A percentile compares a stretch with the other conserved stretches of the same genome.
phyloP scores from a whole-genome alignment of 53 echinoderm and acorn worm genomes.

The Astropecten irregularis region DNA sequence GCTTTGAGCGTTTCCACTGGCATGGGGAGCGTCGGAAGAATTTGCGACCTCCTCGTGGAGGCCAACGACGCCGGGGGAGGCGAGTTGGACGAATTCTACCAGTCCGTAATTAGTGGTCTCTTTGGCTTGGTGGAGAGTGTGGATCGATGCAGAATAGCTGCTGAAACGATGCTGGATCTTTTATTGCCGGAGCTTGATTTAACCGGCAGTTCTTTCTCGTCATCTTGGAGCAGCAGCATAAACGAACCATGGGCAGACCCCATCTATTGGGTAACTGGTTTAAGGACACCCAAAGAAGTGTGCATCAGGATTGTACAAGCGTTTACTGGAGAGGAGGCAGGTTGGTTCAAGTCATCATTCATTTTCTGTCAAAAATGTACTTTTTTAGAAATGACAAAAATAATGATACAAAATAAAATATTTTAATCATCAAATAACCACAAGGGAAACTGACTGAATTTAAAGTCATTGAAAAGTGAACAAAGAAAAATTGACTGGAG shows the following conservation, averaged over 20 bases:
- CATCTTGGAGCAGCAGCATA: background rate
- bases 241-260: background rate
- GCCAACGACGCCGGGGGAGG: constrained; percentile 29
- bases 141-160: constrained; percentile 50
- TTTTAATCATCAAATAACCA: too few species aligned
- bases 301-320: constrained; percentile 62
- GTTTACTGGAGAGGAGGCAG: constrained; percentile 69
- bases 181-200: background rate
- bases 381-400: too few species aligned
- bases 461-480: too few species aligned
- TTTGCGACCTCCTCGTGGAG: constrained; percentile 57
- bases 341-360: too few species aligned
- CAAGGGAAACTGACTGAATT: too few species aligned
- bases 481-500: too few species aligned
- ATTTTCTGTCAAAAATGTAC: too few species aligned
- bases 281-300: constrained; percentile 19
- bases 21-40: constrained; percentile 55
- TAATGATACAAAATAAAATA: too few species aligned
- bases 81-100: background rate
- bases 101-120: background rate
- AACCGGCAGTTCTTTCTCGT: background rate
- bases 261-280: constrained; percentile 56
- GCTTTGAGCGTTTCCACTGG: constrained; percentile 66
- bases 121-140: constrained; percentile 54
- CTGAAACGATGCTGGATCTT: background rate